Conservation (phyloP, 2,888 invertebrate genomes). For the Lepetodrilus schrolli region DNA sequence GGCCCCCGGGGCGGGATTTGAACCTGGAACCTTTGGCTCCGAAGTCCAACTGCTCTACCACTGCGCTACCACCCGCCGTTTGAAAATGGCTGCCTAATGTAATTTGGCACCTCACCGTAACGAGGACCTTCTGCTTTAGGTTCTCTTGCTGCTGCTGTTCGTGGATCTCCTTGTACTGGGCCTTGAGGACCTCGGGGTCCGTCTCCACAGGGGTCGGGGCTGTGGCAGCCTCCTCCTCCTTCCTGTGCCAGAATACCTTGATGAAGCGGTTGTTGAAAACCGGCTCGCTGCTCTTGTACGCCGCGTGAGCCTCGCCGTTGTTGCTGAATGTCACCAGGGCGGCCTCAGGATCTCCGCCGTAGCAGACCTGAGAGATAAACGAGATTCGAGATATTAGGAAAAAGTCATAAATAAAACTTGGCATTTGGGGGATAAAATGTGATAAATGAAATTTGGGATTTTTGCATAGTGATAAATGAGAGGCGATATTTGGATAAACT, state of each 20-base stretch:
- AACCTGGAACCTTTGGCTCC: not conserved
- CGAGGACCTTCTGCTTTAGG: slow-evolving; percentile 27
- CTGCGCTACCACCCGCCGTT: no score
- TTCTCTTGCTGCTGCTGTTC: slow-evolving; percentile 28
- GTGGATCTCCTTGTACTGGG: slow-evolving; percentile 12
- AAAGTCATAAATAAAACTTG: no score
- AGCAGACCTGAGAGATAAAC: slow-evolving; percentile 77
- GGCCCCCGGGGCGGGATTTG: no score
- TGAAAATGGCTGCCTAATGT: no score
- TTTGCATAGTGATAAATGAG: no score
- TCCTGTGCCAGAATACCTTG: slow-evolving; percentile 95
- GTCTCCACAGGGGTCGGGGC: not conserved
- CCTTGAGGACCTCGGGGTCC: not conserved
- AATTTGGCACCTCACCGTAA: slow-evolving; percentile 33
- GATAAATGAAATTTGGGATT: no score
- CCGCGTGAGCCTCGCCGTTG: slow-evolving; percentile 92
- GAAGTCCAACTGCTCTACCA: not conserved
- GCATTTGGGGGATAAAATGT: no score
- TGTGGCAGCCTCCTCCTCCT: slow-evolving; percentile 42
- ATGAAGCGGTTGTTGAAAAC: slow-evolving; percentile 98
- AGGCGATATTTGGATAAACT: no score
- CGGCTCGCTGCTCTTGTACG: slow-evolving; percentile 96
- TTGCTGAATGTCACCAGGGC: slow-evolving; percentile 94
- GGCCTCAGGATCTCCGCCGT: slow-evolving; percentile 90
- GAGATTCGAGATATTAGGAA: no score